Conservation (phyloP, 1,140 invertebrate genomes). For the Temnothorax longispinosus region DNA sequence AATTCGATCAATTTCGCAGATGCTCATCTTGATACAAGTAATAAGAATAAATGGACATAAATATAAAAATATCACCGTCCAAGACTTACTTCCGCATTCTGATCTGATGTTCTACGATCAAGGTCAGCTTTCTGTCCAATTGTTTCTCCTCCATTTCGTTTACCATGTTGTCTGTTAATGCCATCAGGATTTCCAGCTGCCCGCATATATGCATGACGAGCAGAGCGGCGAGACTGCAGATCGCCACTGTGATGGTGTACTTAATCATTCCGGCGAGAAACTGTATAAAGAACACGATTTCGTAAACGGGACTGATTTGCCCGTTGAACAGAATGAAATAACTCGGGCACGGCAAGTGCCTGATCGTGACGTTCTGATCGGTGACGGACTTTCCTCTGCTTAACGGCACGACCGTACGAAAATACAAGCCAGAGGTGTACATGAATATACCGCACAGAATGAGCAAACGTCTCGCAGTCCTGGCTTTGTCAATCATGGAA, state of each 20-base stretch:
- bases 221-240: slow-evolving; percentile 70
- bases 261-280: slow-evolving; percentile 64
- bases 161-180: slow-evolving; percentile 37
- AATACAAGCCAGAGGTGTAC: slow-evolving; percentile 50
- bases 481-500: slow-evolving; percentile 38
- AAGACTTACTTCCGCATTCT: slow-evolving; percentile 31
- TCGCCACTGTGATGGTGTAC: slow-evolving; percentile 65
- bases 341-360: slow-evolving; percentile 70
- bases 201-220: slow-evolving; percentile 75
- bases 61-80: not conserved
- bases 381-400: slow-evolving; percentile 6
- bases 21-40: not conserved
- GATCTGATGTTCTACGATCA: slow-evolving; percentile 71
- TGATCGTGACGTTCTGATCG: slow-evolving; percentile 44
- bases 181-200: slow-evolving; percentile 74
- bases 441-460: slow-evolving; percentile 44
- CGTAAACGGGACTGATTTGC: slow-evolving; percentile 63
- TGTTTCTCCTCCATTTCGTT: not conserved
- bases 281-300: slow-evolving; percentile 69
- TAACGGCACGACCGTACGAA: slow-evolving; percentile 35
- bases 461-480: slow-evolving; percentile 26
- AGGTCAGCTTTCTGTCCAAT: slow-evolving; percentile 59
- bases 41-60: not conserved
- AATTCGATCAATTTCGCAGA: not conserved
- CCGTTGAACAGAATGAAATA: slow-evolving; percentile 64